Evolutionary conservation across 2,113 vertebrate genomes (phyloP).

Genomic region (Morone chrysops): DNA sequence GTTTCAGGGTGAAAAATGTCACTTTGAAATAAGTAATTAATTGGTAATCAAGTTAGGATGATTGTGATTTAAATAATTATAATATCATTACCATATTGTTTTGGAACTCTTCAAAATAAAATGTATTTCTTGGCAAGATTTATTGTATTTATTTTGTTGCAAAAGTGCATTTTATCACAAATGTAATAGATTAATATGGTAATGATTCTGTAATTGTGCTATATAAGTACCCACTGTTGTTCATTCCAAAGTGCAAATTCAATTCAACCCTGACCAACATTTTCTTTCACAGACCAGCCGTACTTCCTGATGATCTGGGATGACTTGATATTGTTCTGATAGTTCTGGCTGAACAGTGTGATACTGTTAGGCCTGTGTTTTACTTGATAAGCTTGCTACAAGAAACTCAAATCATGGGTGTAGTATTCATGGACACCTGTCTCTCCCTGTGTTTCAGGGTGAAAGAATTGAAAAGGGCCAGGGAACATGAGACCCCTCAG

Average conservation of each 20-base stretch:
- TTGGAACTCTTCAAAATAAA: background rate
- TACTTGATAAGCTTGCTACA: background rate
- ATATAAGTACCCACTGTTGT: conserved; percentile 8
- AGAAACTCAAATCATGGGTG: background rate
- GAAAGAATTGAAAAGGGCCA: conserved; percentile 99
- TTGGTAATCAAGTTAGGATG: background rate
- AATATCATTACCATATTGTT: conserved; percentile 12
- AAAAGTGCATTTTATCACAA: conserved; percentile 21
- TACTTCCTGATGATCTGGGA: conserved; percentile 47
- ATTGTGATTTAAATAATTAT: conserved; percentile 6
- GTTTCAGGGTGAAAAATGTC: background rate
- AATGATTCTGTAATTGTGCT: conserved; percentile 39
- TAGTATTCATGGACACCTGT: conserved; percentile 26
- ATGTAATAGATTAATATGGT: background rate
- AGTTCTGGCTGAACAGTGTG: conserved; percentile 28
- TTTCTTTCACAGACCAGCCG: conserved; percentile 65
- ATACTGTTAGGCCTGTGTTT: conserved; percentile 13
- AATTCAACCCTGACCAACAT: conserved; percentile 45
- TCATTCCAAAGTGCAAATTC: conserved; percentile 6
- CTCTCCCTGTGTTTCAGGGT: conserved; percentile 90
- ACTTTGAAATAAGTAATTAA: conserved; percentile 13
- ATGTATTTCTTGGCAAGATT: background rate
- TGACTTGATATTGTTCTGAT: conserved; percentile 38
- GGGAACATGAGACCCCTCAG: conserved; percentile 97
- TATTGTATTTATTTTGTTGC: conserved; percentile 11